Percentiles rank a stretch among this genome's conserved stretches.
phyloP scores from a whole-genome alignment of 2,888 invertebrate genomes.

The Agonopterix subpropinquella region DNA sequence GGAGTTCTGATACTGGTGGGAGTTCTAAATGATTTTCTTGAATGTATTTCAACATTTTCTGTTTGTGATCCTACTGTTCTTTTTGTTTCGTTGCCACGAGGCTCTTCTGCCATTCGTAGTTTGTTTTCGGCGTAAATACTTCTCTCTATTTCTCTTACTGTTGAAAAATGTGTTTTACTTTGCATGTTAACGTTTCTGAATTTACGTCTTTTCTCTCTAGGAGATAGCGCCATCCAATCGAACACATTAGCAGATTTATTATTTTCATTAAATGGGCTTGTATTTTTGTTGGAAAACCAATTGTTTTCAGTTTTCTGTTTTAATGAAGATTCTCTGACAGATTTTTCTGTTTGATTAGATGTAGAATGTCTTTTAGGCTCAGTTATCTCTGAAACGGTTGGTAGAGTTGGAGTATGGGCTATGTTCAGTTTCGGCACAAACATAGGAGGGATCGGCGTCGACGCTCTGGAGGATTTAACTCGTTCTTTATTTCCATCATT shows the following conservation, averaged over 20 bases:
- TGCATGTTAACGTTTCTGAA: conserved; percentile 10
- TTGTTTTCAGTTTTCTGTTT: conserved; percentile 27
- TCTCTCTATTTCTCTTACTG: neutral
- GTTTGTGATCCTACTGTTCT: neutral
- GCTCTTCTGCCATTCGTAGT: neutral
- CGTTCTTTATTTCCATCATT: conserved; percentile 16
- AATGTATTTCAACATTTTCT: neutral
- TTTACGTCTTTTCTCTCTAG: conserved; percentile 38
- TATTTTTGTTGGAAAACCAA: conserved; percentile 30
- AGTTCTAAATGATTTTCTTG: neutral
- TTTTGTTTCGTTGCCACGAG: neutral
- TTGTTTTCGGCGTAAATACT: neutral
- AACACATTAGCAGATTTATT: conserved; percentile 26
- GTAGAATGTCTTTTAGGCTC: conserved; percentile 32
- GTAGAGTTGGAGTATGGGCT: conserved; percentile 38
- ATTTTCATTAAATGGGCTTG: conserved; percentile 8
- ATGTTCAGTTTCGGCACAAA: conserved; percentile 47
- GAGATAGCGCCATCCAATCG: conserved; percentile 46
- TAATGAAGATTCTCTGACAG: conserved; percentile 12
- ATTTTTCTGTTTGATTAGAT: conserved; percentile 17
- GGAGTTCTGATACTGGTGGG: neutral
- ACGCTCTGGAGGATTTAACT: conserved; percentile 19
- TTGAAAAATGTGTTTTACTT: neutral
- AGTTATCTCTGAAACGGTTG: conserved; percentile 54
- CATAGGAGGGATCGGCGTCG: conserved; percentile 41